Base-by-base conservation (phyloP, 2,888 invertebrate genomes). In the Epistrophe grossulariae region DNA sequence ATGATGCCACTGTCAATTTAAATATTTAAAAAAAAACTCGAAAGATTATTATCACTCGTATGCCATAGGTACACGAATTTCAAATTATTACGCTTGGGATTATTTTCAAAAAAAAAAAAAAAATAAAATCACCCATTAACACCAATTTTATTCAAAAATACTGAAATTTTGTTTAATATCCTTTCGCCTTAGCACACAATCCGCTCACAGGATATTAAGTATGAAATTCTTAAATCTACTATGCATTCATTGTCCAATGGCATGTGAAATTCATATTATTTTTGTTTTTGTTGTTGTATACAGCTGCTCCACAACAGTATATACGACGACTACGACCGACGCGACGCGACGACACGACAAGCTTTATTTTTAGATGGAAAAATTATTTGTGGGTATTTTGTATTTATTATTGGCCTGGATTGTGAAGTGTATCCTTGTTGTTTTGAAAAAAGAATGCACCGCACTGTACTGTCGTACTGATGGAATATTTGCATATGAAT, bases 351-450 rank as follows among this genome's bases (percentile, higher is more conserved):
- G 52, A 4, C 13, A 28, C 28, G 55, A 57, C 15, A 57, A n/a
- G 10, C 38, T 15, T 48, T 59, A 50, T 38, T 62, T 50, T 24
- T 35, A 24, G n/a, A 48, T 40, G 35, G n/a, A 59, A 48, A 45
- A n/a, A n/a, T n/a, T 52, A 48, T 28, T 59, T 35, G 19, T 3
- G 15, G 5, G 5, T 17, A 45, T 72, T 72, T 64, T 72, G 43
- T 62, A 60, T 72, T 79, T 62, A 52, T 79, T 79, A 79, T 79
- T 79, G 64, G 79, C 62, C 62, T 55, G 72, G 62, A 62, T 62
- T 60, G 43, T 64, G 35, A 55, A 55, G 55, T 28, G 28, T 57
- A 79, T 72, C 72, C 55, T 64, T 64, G 72, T 64, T 64, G 72
- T 60, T 60, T 35, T 52, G 62, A 79, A 35, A 79, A 35, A 52